Conservation (phyloP, 2,113 vertebrate species). For the Meriones unguiculatus region DNA sequence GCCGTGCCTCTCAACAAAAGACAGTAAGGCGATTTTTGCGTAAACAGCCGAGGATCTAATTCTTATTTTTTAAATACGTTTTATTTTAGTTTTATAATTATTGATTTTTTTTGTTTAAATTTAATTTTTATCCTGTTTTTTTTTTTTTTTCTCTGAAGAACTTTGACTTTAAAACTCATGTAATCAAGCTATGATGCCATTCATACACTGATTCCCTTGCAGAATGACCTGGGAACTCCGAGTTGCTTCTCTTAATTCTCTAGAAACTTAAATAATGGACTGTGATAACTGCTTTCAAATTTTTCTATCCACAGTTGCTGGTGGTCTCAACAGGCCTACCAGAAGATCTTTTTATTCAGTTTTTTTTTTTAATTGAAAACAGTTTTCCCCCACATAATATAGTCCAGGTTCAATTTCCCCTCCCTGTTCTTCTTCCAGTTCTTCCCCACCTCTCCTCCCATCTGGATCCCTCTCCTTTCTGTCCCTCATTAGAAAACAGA, state of each 20-base stretch:
- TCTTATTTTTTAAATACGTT: background rate
- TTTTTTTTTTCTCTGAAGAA: background rate
- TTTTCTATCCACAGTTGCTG: background rate
- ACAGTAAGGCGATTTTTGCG: background rate
- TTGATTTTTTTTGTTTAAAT: background rate
- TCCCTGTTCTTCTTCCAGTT: no score
- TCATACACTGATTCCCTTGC: background rate
- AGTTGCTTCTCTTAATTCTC: background rate
- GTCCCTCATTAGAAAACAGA: background rate
- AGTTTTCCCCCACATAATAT: background rate
- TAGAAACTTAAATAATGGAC: background rate
- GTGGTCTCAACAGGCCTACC: background rate
- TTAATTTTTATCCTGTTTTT: background rate
- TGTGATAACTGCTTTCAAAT: background rate
- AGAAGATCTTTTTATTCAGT: background rate
- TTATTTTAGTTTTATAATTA: background rate
- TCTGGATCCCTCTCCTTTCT: background rate
- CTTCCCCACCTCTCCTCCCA: background rate
- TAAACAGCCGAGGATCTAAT: background rate
- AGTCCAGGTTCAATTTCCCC: background rate
- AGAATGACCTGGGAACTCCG: background rate
- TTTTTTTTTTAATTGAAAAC: background rate
- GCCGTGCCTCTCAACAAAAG: background rate
- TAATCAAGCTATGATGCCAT: background rate
- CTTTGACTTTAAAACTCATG: background rate